phyloP scores from a whole-genome alignment of 2,888 invertebrate genomes.

The Chesias legatella region DNA sequence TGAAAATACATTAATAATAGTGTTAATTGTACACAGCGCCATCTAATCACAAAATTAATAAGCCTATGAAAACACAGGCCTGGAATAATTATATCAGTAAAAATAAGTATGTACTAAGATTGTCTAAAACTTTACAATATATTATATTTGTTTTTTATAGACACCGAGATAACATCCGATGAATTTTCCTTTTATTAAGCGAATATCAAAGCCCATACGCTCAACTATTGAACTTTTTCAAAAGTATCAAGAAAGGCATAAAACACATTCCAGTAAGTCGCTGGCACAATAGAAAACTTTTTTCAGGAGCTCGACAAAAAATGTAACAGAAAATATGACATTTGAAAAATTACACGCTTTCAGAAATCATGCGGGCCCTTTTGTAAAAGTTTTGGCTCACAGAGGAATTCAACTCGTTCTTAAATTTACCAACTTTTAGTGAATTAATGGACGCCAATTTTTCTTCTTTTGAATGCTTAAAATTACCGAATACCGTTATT shows the following conservation, averaged over 20 bases:
- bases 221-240: slow-evolving; percentile 62
- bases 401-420: slow-evolving; percentile 71
- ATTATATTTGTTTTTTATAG: too few species aligned
- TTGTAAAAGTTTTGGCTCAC: slow-evolving; percentile 70
- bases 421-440: slow-evolving; percentile 53
- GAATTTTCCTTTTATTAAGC: slow-evolving; percentile 39
- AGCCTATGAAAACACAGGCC: too few species aligned
- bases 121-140: too few species aligned
- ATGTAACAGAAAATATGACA: slow-evolving; percentile 77
- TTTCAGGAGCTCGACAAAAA: slow-evolving; percentile 62
- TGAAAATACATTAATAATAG: too few species aligned
- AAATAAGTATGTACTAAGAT: too few species aligned
- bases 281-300: slow-evolving; percentile 72
- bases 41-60: too few species aligned
- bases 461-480: slow-evolving; percentile 28
- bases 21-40: too few species aligned
- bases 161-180: too few species aligned
- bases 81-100: too few species aligned
- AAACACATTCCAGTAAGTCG: slow-evolving; percentile 66
- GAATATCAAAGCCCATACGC: slow-evolving; percentile 48
- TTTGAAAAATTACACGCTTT: slow-evolving; percentile 80
- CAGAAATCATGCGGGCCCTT: slow-evolving; percentile 77
- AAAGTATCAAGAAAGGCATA: slow-evolving; percentile 55
- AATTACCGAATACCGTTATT: too few species aligned
- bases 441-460: slow-evolving; percentile 29